Percentiles rank a stretch among this genome's conserved stretches.
Evolutionary conservation across 2,888 invertebrate genomes (phyloP).

Genomic region (Desoria tigrina): DNA sequence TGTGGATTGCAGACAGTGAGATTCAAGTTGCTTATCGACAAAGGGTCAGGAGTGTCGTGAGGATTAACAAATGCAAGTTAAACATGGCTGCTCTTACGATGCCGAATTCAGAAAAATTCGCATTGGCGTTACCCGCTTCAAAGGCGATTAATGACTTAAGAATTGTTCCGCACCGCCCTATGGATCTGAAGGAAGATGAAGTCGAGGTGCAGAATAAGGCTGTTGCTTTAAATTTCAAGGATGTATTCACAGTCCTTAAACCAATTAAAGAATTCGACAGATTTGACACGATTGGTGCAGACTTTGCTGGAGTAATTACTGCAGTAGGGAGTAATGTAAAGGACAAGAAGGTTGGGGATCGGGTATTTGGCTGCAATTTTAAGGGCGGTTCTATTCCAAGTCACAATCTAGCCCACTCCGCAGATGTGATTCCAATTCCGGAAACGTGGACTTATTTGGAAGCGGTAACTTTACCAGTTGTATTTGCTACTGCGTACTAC

Average conservation of each 20-base stretch:
- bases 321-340: neutral
- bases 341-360: slow-evolving; percentile 11
- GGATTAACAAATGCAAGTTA: neutral
- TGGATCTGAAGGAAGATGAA: neutral
- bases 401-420: neutral
- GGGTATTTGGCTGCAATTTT: slow-evolving; percentile 1
- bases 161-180: neutral
- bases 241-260: slow-evolving; percentile 6
- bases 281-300: neutral
- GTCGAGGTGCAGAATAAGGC: slow-evolving; percentile 22
- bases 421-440: slow-evolving; percentile 16
- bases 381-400: slow-evolving; percentile 10
- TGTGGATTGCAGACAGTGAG: neutral
- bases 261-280: slow-evolving; percentile 9
- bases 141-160: slow-evolving; percentile 20
- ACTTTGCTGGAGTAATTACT: slow-evolving; percentile 14
- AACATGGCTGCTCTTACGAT: slow-evolving; percentile 16
- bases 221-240: slow-evolving; percentile 11
- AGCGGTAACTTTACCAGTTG: slow-evolving; percentile 32
- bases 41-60: neutral
- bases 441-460: slow-evolving; percentile 17
- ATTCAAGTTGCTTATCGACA: neutral
- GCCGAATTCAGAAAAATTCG: slow-evolving; percentile 22
- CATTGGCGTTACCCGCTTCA: slow-evolving; percentile 17
- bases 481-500: slow-evolving; percentile 27